Conservation (phyloP, 1,140 invertebrate species). For the Drosophila funebris region DNA sequence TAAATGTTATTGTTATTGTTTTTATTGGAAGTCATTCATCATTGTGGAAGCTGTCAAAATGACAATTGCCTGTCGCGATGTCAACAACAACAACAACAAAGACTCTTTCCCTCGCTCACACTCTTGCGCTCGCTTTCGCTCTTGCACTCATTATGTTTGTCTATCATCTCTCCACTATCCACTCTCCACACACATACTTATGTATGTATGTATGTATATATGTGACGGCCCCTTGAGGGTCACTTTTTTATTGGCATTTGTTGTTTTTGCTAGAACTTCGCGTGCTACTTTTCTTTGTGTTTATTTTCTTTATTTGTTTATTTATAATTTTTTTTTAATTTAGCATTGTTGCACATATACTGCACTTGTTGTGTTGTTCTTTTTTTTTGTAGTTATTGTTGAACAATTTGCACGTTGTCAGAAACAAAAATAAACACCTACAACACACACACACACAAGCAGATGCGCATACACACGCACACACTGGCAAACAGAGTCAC, state of each 20-base stretch:
- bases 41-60: constrained; percentile 47
- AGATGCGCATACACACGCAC: neutral
- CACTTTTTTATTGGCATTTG: constrained; percentile 26
- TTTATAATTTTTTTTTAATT: constrained; percentile 18
- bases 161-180: neutral
- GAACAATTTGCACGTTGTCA: constrained; percentile 64
- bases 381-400: constrained; percentile 32
- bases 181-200: neutral
- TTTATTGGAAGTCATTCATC: constrained; percentile 34
- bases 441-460: constrained; percentile 15
- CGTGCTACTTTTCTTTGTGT: constrained; percentile 33
- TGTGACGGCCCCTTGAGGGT: constrained; percentile 11
- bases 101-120: neutral
- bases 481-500: neutral
- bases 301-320: constrained; percentile 21
- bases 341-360: constrained; percentile 5
- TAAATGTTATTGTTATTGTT: constrained; percentile 22
- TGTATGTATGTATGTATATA: neutral
- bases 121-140: neutral
- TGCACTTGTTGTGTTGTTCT: neutral
- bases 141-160: neutral
- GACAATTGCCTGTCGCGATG: constrained; percentile 38
- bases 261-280: constrained; percentile 34
- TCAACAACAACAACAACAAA: constrained; percentile 15
- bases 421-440: constrained; percentile 42